Percentiles rank a stretch among this genome's conserved stretches.
Evolutionary conservation across 1,140 invertebrate genomes (phyloP).

Genomic region (Brachionus manjavacas): DNA sequence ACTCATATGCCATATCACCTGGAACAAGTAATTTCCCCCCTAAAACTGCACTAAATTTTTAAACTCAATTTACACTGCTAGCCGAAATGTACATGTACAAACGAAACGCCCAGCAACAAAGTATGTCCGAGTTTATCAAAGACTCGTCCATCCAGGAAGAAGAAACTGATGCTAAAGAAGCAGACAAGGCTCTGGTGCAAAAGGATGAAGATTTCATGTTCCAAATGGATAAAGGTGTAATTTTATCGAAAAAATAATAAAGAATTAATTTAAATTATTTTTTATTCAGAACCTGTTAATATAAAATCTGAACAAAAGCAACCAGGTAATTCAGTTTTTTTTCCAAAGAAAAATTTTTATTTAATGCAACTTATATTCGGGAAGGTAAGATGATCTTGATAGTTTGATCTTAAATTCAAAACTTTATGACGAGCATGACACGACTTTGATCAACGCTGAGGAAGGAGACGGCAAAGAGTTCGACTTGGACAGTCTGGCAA

Average conservation of each 20-base stretch:
- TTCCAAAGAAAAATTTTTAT: neutral
- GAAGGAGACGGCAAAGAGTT: slow-evolving; percentile 31
- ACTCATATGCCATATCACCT: slow-evolving; percentile 31
- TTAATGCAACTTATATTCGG: slow-evolving; percentile 26
- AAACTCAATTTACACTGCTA: neutral
- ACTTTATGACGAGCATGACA: neutral
- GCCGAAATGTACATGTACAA: slow-evolving; percentile 41
- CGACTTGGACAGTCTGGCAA: slow-evolving; percentile 13
- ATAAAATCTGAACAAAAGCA: neutral
- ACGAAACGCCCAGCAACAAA: neutral
- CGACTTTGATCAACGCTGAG: neutral
- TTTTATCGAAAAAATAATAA: neutral
- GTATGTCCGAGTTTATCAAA: slow-evolving; percentile 35
- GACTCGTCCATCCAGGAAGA: neutral
- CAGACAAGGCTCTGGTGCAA: neutral
- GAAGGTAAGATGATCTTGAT: slow-evolving; percentile 43
- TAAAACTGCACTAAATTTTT: neutral
- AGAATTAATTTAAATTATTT: neutral
- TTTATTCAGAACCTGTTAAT: neutral
- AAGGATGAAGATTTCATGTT: slow-evolving; percentile 41
- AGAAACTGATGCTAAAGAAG: neutral
- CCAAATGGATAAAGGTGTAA: slow-evolving; percentile 38
- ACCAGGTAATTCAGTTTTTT: neutral
- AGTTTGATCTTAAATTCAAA: slow-evolving; percentile 13
- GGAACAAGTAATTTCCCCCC: neutral